Base-by-base conservation (phyloP, 2,888 invertebrate genomes). In the Leucophenga maculata region DNA sequence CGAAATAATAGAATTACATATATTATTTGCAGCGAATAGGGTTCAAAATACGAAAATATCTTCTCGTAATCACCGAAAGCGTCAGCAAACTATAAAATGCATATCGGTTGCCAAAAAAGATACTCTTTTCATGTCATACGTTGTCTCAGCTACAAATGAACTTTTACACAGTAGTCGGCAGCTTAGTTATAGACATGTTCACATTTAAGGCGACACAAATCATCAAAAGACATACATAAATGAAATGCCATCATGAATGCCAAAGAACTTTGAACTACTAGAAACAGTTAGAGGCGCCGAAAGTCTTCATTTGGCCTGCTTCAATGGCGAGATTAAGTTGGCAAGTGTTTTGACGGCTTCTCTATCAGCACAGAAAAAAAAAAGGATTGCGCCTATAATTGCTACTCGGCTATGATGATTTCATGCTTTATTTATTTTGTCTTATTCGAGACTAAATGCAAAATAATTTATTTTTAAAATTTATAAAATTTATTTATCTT, bases 241-340 rank as follows among this genome's bases (percentile, higher is more conserved):
- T n/a, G n/a, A n/a, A 6, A 50, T 16, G n/a, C 8, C 14, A 55
- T 1, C 3, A 59, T 14, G 32, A 31, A 14, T 59, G 59, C 59
- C 59, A 59, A 59, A 59, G 59, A 59, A 59, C 59, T 59, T 59
- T 59, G 59, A 59, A 59, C 59, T 59, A 26, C 52, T 20, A 9
- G 18, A 18, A 20, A 26, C 55, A 26, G 22, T 22, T 26, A n/a
- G 14, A 14, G 26, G 26, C 55, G 14, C 6, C 55, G 22, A 26
- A 9, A 11, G 13, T 26, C 16, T 50, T 50, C 13, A 16, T 50
- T 39, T 39, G 39, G 11, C 13, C 14, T 50, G 1, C 1, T 16
- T 6, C 50, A 18, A n/a, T 50, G 50, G 22, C 22, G 13, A 55
- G 11, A 55, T 55, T 59, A 59, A 39, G 16, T 59, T 59, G 59